phyloP scores from a whole-genome alignment of 2,888 invertebrate genomes.

The Macropis europaea region DNA sequence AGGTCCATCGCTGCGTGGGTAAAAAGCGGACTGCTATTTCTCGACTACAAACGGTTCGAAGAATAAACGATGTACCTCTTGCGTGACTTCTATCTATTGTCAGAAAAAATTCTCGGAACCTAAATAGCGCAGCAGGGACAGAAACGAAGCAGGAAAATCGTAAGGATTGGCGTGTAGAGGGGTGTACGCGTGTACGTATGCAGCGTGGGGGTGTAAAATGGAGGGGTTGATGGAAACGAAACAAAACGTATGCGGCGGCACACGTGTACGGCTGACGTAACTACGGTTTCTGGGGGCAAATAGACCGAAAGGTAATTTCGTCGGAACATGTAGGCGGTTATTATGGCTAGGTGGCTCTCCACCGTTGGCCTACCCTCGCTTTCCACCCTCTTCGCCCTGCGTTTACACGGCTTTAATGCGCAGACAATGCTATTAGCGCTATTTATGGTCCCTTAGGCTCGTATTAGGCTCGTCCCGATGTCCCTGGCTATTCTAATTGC shows the following conservation, averaged over 20 bases:
- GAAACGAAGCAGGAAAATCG: too few species aligned
- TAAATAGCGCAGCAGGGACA: too few species aligned
- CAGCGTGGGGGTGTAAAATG: neutral
- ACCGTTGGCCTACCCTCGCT: constrained; percentile 26
- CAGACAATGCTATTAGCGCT: constrained; percentile 49
- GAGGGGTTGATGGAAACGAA: constrained; percentile 19
- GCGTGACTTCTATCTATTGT: too few species aligned
- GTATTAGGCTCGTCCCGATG: constrained; percentile 42
- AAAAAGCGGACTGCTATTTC: neutral
- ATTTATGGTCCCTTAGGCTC: constrained; percentile 33
- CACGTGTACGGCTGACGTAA: constrained; percentile 64
- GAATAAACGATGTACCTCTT: neutral
- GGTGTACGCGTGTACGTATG: constrained; percentile 1
- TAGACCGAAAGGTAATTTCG: constrained; percentile 67
- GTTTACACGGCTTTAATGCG: constrained; percentile 50
- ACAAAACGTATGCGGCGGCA: constrained; percentile 48
- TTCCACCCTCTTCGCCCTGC: constrained; percentile 18
- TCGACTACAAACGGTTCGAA: neutral
- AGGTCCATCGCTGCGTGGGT: too few species aligned
- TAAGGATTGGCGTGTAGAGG: too few species aligned
- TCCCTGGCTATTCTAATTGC: constrained; percentile 34
- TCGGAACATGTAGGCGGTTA: constrained; percentile 63
- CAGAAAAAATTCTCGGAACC: too few species aligned
- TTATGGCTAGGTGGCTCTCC: constrained; percentile 54
- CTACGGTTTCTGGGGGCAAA: constrained; percentile 60